A percentile compares a stretch with the other conserved stretches of the same genome.
Evolutionary conservation across 92 coral and sea anemone genomes (phyloP).

Genomic region (Blastomussa wellsi): DNA sequence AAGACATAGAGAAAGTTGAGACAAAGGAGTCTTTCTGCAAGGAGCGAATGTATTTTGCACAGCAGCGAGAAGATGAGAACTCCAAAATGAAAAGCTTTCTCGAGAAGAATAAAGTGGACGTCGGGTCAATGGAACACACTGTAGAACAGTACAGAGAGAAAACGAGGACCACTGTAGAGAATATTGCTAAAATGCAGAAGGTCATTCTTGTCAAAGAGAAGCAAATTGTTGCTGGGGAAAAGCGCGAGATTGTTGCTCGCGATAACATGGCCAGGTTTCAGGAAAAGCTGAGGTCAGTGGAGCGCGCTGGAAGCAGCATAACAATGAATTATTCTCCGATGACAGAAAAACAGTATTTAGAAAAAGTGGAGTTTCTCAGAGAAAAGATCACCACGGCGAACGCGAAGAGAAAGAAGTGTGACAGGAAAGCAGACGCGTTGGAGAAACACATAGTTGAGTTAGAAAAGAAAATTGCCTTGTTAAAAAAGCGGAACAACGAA

Average conservation of each 20-base stretch:
- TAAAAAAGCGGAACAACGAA: conserved; percentile 43
- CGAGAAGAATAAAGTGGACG: conserved; percentile 56
- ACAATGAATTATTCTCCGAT: conserved; percentile 49
- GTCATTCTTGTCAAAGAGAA: conserved; percentile 43
- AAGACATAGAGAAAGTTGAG: conserved; percentile 53
- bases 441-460: conserved; percentile 51
- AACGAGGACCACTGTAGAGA: conserved; percentile 27
- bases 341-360: conserved; percentile 51
- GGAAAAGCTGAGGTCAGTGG: conserved; percentile 55
- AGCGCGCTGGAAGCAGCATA: conserved; percentile 30
- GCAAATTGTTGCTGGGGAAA: conserved; percentile 42
- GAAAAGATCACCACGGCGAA: conserved; percentile 35
- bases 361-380: conserved; percentile 18
- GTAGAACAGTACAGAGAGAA: conserved; percentile 28
- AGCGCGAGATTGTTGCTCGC: conserved; percentile 44
- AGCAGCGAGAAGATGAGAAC: conserved; percentile 58
- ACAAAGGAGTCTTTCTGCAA: conserved; percentile 43
- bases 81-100: conserved; percentile 45
- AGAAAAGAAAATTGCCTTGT: conserved; percentile 45
- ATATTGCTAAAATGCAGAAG: conserved; percentile 46
- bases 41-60: conserved; percentile 56
- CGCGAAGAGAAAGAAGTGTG: conserved; percentile 31
- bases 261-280: conserved; percentile 34
- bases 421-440: conserved; percentile 42
- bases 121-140: conserved; percentile 44